Base-by-base conservation (phyloP, 2,888 invertebrate genomes). In the Napeogenes sylphis region DNA sequence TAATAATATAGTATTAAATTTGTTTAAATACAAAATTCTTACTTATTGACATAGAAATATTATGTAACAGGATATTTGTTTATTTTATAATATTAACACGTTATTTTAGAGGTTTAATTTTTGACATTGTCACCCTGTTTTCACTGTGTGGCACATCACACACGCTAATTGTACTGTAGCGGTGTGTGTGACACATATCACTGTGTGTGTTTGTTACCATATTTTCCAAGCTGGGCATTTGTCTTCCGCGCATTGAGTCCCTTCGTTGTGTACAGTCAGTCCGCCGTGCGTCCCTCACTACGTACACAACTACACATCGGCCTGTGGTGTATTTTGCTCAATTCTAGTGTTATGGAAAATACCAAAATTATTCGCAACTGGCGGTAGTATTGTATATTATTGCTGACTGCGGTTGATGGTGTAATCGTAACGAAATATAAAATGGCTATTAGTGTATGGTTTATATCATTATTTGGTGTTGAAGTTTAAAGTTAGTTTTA, bases 211-310 rank as follows among this genome's bases (percentile, higher is more conserved):
- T 79, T 75, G 87, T 88, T 87, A 88, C 88, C 88, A 88, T 76
- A 71, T 79, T 70, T 77, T 76, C 77, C 78, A 75, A 73, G 69
- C 78, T 80, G 87, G 88, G 87, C 86, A 86, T 88, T 86, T 72
- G 84, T 85, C 84, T 87, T 87, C 85, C 87, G 79, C 69, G 62
- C 65, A 61, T 66, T 63, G 63, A 68, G 71, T 80, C 86, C 85
- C 85, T 68, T 85, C 82, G 89, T 89, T 87, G 76, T 87, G 86
- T 89, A 86, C 79, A 87, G 87, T 74, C 56, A 65, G 73, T 73
- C 73, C 75, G 64, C 65, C 67, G 55, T 60, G 53, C 58, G 55
- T 42, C 38, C 47, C 45, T 51, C 38, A 56, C 14, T 54, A 53
- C 57, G 58, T 59, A 65, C 59, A 67, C 65, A 66, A 64, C 61